Base-by-base conservation (phyloP, 2,888 invertebrate species). In the Heteromyza rotundicornis region DNA sequence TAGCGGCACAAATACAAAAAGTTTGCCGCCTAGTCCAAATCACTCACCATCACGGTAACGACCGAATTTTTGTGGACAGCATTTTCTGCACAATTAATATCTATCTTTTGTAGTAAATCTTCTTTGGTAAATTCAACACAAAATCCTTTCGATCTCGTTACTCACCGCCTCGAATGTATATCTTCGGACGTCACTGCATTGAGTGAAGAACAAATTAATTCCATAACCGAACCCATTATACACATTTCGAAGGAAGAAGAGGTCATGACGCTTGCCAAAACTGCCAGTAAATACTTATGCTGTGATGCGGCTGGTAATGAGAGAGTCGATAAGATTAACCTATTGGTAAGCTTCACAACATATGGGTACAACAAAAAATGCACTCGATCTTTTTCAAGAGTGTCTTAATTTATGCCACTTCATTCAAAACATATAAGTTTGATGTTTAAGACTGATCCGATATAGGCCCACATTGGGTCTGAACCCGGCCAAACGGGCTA, bases 231-330 rank as follows among this genome's bases (percentile, higher is more conserved):
- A 50, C 79, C 80, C 1, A 75, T 83, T n/a, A 70, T 83, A 27
- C 65, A 66, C 19, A 74, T 78, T 19, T 68, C 75, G 0, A 75
- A 73, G 66, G 91, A 92, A 76, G 94, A 95, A 77, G 89, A 90
- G 68, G 87, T 96, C 70, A 94, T 97, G 86, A 91, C 92, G 61
- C 88, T 92, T 69, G 96, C 97, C 17, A 92, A 96, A 84, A 91
- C 92, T 78, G 90, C 91, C 65, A 96, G 96, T 51, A 90, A 89
- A 77, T 90, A 90, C 75, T 88, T 97, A 63, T 96, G 92, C 78
- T 86, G 87, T 57, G 86, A 88, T 70, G 85, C 93, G 70, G 86
- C 89, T 19, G 87, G 89, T 2, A 86, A 87, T 32, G 90, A 90
- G 66, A 85, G 92, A 66, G 87, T 89, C 62, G 87, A 88, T 47